Base-by-base conservation (phyloP, 92 coral and sea anemone genomes). In the Epizoanthus stellaris region DNA sequence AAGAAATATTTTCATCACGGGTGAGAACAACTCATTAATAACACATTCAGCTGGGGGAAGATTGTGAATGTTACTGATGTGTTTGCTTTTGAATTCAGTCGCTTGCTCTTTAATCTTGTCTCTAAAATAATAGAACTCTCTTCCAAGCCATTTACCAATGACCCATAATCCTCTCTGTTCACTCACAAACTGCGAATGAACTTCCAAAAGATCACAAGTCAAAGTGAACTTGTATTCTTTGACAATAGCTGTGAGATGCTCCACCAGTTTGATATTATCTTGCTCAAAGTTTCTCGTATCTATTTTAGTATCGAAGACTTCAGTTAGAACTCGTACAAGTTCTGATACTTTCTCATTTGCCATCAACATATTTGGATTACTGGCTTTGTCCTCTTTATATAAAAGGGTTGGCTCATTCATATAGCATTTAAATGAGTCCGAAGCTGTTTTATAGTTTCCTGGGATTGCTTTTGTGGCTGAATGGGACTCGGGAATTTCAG, bases 11-110 rank as follows among this genome's bases (percentile, higher is more conserved):
- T 80, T 86, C 98, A 95, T 95, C n/a, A 91, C 70, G 34, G 72
- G 85, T 36, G 98, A 94, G 75, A 95, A 95, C 69, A 95, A 82
- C 79, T 95, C 98, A 64, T 87, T 67, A 13, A 94, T 87, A 42
- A 95, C 93, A 36, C 21, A 47, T 36, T 91, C 87, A 1, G 98
- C 92, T 10, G 90, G 84, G 3, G 98, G 98, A 2, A 95, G 96
- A 65, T 88, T 88, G 14, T 94, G 89, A 17, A 95, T 94, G 43
- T 92, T 86, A 5, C 92, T 84, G 36, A 95, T 95, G 85, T 95
- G 91, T 67, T 77, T 90, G 79, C 81, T 87, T 70, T 95, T 95
- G 67, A 95, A 95, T 67, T 88, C 87, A 17, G 89, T 92, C 7
- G 85, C 98, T 21, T 72, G 85, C 69, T 89, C 93, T 49, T 58